These are phyloP conservation scores for Oegoconia quadripuncta DNA, from an alignment of 2,888 invertebrate genomes.

Conservation along the genomic window DNA sequence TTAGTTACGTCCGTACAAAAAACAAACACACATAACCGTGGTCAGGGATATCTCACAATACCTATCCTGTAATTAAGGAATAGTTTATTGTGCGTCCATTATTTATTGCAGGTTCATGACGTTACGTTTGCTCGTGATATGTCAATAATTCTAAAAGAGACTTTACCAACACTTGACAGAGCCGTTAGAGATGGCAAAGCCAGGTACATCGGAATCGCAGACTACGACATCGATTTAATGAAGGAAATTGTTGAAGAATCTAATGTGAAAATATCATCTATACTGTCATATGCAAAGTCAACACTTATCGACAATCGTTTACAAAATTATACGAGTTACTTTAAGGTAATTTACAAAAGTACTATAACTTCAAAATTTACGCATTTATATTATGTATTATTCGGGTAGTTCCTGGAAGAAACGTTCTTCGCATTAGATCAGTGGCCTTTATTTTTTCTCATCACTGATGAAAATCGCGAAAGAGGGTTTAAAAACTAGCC, in stretches of 20 bases:
- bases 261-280: slow-evolving; percentile 81
- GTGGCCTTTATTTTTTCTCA: too few relatives aligned
- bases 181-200: slow-evolving; percentile 86
- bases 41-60: too few relatives aligned
- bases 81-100: neutral
- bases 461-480: too few relatives aligned
- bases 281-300: slow-evolving; percentile 89
- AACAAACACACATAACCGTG: too few relatives aligned
- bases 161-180: slow-evolving; percentile 88
- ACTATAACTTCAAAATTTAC: too few relatives aligned
- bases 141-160: slow-evolving; percentile 89
- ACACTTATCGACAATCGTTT: slow-evolving; percentile 90
- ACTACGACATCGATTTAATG: slow-evolving; percentile 88
- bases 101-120: slow-evolving; percentile 88
- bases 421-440: too few relatives aligned
- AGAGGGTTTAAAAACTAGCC: too few relatives aligned
- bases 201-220: slow-evolving; percentile 90
- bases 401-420: too few relatives aligned
- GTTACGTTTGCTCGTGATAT: slow-evolving; percentile 90
- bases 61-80: too few relatives aligned
- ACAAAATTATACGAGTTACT: slow-evolving; percentile 84
- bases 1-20: too few relatives aligned
- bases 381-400: too few relatives aligned
- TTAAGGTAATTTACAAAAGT: too few relatives aligned
- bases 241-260: slow-evolving; percentile 85